Evolutionary conservation across 2,888 invertebrate species (phyloP), one percentile per base, ranked within the genome.

Genomic region (Diaprepes abbreviatus): DNA sequence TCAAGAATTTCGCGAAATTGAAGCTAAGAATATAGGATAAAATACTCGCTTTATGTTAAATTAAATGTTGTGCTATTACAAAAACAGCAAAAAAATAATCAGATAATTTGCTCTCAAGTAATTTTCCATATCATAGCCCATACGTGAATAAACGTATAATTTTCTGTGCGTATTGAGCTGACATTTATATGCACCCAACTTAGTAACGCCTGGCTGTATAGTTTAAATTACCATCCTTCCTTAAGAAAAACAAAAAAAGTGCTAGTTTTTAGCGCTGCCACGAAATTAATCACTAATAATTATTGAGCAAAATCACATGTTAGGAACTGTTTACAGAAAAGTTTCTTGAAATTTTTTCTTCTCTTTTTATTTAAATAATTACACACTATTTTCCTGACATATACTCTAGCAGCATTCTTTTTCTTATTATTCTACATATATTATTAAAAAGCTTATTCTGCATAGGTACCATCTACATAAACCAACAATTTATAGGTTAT

Each of bases 121-220:
- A 60, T 40, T 60, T 60, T 33, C 35, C 48, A 48, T 60, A 63
- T 33, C 54, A 57, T 43, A 59, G 24, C 38, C 43, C 31, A 60
- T 66, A 60, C 55, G 45, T 55, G 62, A 52, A 31, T 17, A 33
- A 67, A 55, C 54, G 31, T 67, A 24, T 36, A 62, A 62, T 67
- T 62, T 67, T 54, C 60, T 59, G 38, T 60, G 21, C 66, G 58
- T 52, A 55, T 35, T 33, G 4, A 57, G 48, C 57, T 65, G 54
- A 62, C 36, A 36, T 21, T 38, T 36, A 24, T 57, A 40, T 24
- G 35, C 40, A 38, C 17, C 57, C 35, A 36, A 57, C 36, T 57
- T 35, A 38, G 31, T 28, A 33, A 50, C 31, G 28, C 33, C 52
- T 33, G 52, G 24, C 35, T 33, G 52, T 52, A 52, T 52, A 52